Evolutionary conservation across 37 sponge, comb jelly and placozoan species (phyloP), one percentile per base, ranked within the genome.

Genomic region (Halichondria panicea): DNA sequence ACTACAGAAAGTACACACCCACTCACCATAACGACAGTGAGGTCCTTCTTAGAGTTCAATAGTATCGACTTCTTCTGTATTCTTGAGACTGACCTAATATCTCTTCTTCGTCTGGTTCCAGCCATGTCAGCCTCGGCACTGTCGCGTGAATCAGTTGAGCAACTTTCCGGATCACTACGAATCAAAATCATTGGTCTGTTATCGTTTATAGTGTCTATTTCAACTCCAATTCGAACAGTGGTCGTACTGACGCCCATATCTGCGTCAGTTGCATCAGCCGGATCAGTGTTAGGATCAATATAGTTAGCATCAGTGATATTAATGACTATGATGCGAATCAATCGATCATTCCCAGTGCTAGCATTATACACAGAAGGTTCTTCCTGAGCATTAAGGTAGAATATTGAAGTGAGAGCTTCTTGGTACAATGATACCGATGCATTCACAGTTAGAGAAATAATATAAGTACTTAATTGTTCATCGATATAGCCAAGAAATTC

Each of bases 351-450:
- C 3, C 31, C 55, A 6, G 53, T 42, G 1, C 45, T 70, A 3
- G 13, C 53, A 58, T 79, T 79, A 53, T 63, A 82, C 8, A 65
- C 38, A 15, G 83, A 74, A 0, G 83, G 83, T 28, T 82, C 83
- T 24, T 25, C 57, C 30, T 73, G 68, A 31, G 55, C 13, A 39
- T 82, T 73, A 33, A 41, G 27, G 58, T 74, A 82, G 11, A 31
- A 4, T 7, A 74, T n/a, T 3, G 46, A n/a, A 28, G 39, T 11
- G 25, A 82, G 39, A 11, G 66, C 59, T 15, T 73, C 15, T 30
- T 11, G 56, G 55, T 82, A 82, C 7, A 54, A 8, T 4, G 3
- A 25, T 31, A 24, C 56, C 0, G 48, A 25, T 1, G 45, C 75
- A 41, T 66, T 55, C 3, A 38, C 3, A 2, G 32, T 19, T n/a